These are phyloP conservation scores for Arrhopalites spinosus DNA, from an alignment of 2,888 invertebrate species.

Conservation along the genomic window DNA sequence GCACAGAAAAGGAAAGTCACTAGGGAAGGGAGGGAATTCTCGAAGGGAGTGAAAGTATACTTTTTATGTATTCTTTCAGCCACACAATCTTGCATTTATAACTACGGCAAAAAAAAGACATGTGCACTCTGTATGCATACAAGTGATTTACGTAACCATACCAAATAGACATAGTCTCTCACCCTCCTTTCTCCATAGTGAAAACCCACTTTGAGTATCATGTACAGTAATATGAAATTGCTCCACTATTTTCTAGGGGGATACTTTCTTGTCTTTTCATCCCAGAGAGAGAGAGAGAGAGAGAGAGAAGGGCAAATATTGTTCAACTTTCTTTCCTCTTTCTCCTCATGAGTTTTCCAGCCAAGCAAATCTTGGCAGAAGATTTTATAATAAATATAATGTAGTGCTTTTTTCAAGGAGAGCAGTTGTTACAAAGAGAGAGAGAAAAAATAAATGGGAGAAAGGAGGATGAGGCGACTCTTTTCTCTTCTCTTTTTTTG, in stretches of 20 bases:
- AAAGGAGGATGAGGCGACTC: background rate
- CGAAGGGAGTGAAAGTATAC: too few relatives aligned
- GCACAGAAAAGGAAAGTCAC: background rate
- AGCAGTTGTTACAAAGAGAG: background rate
- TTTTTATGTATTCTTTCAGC: too few relatives aligned
- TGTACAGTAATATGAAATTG: too few relatives aligned
- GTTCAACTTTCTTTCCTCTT: background rate
- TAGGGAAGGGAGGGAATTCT: too few relatives aligned
- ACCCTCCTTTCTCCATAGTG: too few relatives aligned
- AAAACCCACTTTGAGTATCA: too few relatives aligned
- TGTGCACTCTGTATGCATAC: too few relatives aligned
- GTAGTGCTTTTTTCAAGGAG: constrained; percentile 1
- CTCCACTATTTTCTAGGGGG: too few relatives aligned
- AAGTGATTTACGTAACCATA: too few relatives aligned
- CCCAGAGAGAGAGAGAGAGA: background rate
- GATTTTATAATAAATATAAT: constrained; percentile 24
- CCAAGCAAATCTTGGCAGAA: constrained; percentile 6
- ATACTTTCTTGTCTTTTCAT: background rate
- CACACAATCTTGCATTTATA: too few relatives aligned
- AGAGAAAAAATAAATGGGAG: constrained; percentile 3
- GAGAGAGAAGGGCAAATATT: background rate
- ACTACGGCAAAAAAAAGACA: background rate
- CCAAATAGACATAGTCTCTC: too few relatives aligned
- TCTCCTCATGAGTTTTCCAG: background rate
- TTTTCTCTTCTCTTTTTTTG: too few relatives aligned